Evolutionary conservation across 2,888 invertebrate genomes (phyloP).

Genomic region (Glyphotaelius pellucidus): DNA sequence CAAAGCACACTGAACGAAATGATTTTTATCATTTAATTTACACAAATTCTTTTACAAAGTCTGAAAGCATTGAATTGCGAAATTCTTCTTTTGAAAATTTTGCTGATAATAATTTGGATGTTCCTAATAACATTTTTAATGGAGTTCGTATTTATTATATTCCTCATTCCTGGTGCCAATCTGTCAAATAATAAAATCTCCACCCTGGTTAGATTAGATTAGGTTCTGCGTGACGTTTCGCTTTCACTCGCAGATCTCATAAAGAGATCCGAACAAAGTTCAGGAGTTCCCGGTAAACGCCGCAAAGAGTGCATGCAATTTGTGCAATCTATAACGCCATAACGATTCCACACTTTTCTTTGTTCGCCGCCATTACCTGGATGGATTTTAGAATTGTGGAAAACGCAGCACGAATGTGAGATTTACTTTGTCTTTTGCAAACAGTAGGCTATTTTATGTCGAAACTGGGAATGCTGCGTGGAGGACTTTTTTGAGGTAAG

Average conservation of each 20-base stretch:
- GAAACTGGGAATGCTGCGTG: no score
- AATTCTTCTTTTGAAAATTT: no score
- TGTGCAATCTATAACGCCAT: constrained; percentile 30
- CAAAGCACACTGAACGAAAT: no score
- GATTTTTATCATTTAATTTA: no score
- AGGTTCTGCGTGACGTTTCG: not conserved
- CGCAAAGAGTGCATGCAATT: constrained; percentile 17
- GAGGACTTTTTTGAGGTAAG: no score
- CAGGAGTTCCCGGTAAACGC: constrained; percentile 23
- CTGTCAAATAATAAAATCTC: not conserved
- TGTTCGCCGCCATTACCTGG: constrained; percentile 24
- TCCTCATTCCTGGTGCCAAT: not conserved
- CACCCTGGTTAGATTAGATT: not conserved
- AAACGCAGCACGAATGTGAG: not conserved
- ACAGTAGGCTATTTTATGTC: no score
- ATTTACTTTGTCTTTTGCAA: not conserved
- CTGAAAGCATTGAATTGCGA: no score
- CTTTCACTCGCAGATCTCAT: constrained; percentile 2
- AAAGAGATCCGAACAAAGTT: constrained; percentile 5
- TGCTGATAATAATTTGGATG: no score
- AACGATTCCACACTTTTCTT: constrained; percentile 33
- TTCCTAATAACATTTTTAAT: no score
- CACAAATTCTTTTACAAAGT: no score
- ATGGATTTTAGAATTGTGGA: not conserved
- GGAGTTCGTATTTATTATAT: not conserved